Evolutionary conservation across 2,888 invertebrate genomes (phyloP), one percentile per base, ranked within the genome.

Genomic region (Cephus runcator): DNA sequence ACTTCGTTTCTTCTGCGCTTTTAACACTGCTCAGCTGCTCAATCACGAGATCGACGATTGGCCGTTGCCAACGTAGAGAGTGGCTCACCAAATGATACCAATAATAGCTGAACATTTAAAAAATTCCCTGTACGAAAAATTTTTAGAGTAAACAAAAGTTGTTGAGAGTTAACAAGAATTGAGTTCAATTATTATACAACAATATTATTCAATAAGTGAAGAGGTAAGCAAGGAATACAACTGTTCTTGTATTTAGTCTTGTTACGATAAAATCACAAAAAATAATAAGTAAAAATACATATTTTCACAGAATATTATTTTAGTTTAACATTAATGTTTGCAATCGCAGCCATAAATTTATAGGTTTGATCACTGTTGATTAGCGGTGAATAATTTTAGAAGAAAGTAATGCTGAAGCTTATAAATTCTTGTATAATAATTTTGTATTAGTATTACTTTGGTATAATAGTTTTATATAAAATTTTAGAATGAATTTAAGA

Each of bases 401-500:
- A 76, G 73, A n/a, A 34, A 15, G 34, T 31, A 3, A 73, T 69
- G 33, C 69, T 75, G 1, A 71, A 35, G 30, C 15, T 23, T 69
- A 11, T 36, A 35, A 79, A 87, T 6, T 56, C 23, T 56, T 56
- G 56, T 23, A 56, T 0, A 23, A 23, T 56, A 23, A 23, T 23
- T 56, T 56, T 56, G 56, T 56, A 23, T 9, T 56, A 56, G 9
- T 23, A 35, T 12, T 35, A 56, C 9, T 23, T 9, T 56, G 9
- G 1, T 9, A 15, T 23, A 56, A 56, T 56, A 56, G 23, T 56
- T 56, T 56, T 23, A 56, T 23, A 56, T 15, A 91, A 91, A 90
- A 90, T 88, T 56, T 56, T 88, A 85, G 87, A 82, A 93, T 92
- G 92, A 92, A 92, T 92, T 92, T 93, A 88, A 93, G 91, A 89